These are phyloP conservation scores for Numenius phaeopus DNA, from an alignment of 2,797 vertebrate genomes.

Conservation along the genomic window DNA sequence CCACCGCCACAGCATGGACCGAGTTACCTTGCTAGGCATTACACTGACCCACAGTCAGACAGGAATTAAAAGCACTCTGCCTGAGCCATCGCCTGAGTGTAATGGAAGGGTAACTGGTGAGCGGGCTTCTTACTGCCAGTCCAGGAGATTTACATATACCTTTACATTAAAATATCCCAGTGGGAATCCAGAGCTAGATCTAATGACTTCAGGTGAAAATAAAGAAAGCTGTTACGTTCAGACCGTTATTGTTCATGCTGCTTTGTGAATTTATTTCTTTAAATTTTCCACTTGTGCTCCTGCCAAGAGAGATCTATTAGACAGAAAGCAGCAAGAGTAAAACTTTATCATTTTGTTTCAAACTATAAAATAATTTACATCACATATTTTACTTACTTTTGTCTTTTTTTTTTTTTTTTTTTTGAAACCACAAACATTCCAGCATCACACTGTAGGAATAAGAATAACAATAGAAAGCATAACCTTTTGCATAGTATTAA, in stretches of 20 bases:
- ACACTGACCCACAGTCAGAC: neutral
- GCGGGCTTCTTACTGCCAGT: neutral
- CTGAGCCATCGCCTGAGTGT: neutral
- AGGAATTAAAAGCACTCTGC: neutral
- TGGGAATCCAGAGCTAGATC: conserved; percentile 7
- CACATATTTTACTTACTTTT: conserved; percentile 88
- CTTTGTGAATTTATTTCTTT: conserved; percentile 89
- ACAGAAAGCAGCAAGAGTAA: conserved; percentile 92
- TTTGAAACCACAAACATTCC: conserved; percentile 93
- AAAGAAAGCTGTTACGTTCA: conserved; percentile 76
- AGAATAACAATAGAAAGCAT: conserved; percentile 95
- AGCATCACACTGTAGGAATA: conserved; percentile 90
- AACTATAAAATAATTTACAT: conserved; percentile 92
- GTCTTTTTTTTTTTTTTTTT: conserved; percentile 62
- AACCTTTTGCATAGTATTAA: conserved; percentile 99
- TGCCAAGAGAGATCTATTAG: conserved; percentile 87
- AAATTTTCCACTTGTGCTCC: conserved; percentile 86
- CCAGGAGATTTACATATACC: neutral
- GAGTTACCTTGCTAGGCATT: neutral
- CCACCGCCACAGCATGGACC: neutral
- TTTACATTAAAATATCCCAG: neutral
- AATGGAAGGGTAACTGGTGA: neutral
- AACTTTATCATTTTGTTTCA: conserved; percentile 84
- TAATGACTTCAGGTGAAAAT: conserved; percentile 56
- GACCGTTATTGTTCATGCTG: conserved; percentile 91